Base-by-base conservation (phyloP, 2,113 vertebrate species). In the Clarias magur region DNA sequence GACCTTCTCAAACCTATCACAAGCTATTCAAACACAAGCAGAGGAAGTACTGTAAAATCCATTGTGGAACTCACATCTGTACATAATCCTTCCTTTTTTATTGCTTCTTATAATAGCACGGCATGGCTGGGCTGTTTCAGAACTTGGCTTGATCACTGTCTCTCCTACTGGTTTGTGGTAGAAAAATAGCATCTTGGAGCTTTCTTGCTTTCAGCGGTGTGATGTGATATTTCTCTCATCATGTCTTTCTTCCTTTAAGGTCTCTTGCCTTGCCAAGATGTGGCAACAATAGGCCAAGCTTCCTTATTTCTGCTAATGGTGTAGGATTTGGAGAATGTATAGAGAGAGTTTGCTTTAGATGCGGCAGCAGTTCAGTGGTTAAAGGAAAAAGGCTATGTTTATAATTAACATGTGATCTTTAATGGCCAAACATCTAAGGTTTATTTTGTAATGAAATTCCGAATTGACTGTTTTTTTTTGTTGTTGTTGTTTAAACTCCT, bases 1-100 rank as follows among this genome's bases (percentile, higher is more conserved):
- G 65, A 81, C 42, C 23, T 38, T 60, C 63, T 34, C 62, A n/a
- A 75, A 59, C 56, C 56, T 82, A 65, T 54, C 63, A 68, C 63
- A 62, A 65, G 34, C 54, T 62, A 54, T 76, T 84, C 60, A 89
- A 84, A 81, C 62, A 81, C 70, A 73, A 38, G 60, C 65, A 81
- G 65, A 86, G 48, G 65, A 87, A 87, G 63, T 75, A 82, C 86
- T 87, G 82, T 87, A 82, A 87, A 89, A 87, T 87, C 75, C 75
- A 87, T 89, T 85, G 85, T 85, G 83, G 82, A 85, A 73, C 48
- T 87, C 83, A 85, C 88, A 87, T 85, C 86, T 87, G 88, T 89
- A 75, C 86, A 85, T 85, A 87, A 89, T 87, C 80, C 83, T 48
- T 42, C 78, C 57, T 67, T 81, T 89, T 89, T 87, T 87, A 89